Base-by-base conservation (phyloP, 2,797 vertebrate species). In the Pipistrellus pipistrellus region DNA sequence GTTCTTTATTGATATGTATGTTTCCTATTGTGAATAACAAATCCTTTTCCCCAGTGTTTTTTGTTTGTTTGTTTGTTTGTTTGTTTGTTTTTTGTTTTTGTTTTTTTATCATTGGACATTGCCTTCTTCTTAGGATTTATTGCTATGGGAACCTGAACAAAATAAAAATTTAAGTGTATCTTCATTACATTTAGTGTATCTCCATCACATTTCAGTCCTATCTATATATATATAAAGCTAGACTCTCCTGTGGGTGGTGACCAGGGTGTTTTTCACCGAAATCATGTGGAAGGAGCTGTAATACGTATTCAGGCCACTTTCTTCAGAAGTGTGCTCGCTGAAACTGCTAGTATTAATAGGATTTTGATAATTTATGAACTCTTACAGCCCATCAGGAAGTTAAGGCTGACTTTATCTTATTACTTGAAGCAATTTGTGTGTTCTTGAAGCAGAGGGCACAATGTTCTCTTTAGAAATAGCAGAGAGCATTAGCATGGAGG, bases 131-230 rank as follows among this genome's bases (percentile, higher is more conserved):
- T 38, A 51, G n/a, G 14, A 25, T 59, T 51, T 88, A 75, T 82
- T 72, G 44, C 57, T 68, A 13, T 32, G 3, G 51, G 15, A 96
- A 9, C 12, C 27, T 44, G 38, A 82, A 48, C 48, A 87, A 81
- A 84, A 85, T 83, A 81, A 82, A 93, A 88, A 77, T 71, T 13
- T 41, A 59, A 71, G 20, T 76, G 15, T 62, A 57, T 68, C 21
- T 3, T 69, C 23, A 59, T 59, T 59, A 59, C 57, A 23, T 81
- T 93, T 66, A 86, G 81, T 57, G 35, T 59, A 51, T 38, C 18
- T 85, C 23, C 38, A 90, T 27, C n/a, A 90, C 35, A 21, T 87
- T 87, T 30, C 80, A 92, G 68, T 84, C 51, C 27, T 75, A n/a
- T 55, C 57, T 59, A 27, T 59, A 13, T 27, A 59, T 59, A 5